Evolutionary conservation across 2,113 vertebrate genomes (phyloP), one percentile per base, ranked within the genome.

Genomic region (Nesoenas mayeri): DNA sequence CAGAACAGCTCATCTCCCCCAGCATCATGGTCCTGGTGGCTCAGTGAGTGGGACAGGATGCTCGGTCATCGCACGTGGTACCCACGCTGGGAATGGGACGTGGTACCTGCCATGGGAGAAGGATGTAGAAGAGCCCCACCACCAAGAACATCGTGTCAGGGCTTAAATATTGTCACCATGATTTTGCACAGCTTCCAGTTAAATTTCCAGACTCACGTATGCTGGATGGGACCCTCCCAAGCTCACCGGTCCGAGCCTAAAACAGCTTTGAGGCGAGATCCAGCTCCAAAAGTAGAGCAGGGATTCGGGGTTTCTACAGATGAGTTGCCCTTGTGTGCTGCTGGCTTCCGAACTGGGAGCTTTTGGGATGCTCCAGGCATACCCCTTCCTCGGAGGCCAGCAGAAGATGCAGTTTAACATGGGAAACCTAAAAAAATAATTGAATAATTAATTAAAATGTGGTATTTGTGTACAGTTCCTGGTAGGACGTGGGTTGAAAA

Each of bases 21-120:
- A 31, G 48, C 36, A 40, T 2, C 4, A 1, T 0, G 19, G 72
- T 24, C 22, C 73, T 8, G 2, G 0, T 0, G 32, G 3, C 22
- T 21, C 11, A 4, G 19, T 1, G 22, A 12, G 24, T 3, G 12
- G n/a, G 62, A 31, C 3, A 62, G 44, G 16, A 56, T 15, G 17
- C n/a, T 65, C 10, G 9, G 18, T 42, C 24, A 5, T 9, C 14
- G 25, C 38, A 50, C 3, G 1, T 1, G 25, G 56, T 29, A 36
- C 19, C 54, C 18, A n/a, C 12, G 25, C 2, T 4, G 12, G 38
- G 38, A 31, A 14, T 1, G 26, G 60, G 47, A 66, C 34, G 62
- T 2, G 31, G 51, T 26, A 38, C 20, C 29, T 61, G 22, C 17
- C 0, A 4, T 4, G 58, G 15, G 25, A 88, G 26, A 6, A 15